These are phyloP conservation scores for Drosophila grimshawi DNA, from an alignment of 1,140 invertebrate genomes.

Conservation along the genomic window DNA sequence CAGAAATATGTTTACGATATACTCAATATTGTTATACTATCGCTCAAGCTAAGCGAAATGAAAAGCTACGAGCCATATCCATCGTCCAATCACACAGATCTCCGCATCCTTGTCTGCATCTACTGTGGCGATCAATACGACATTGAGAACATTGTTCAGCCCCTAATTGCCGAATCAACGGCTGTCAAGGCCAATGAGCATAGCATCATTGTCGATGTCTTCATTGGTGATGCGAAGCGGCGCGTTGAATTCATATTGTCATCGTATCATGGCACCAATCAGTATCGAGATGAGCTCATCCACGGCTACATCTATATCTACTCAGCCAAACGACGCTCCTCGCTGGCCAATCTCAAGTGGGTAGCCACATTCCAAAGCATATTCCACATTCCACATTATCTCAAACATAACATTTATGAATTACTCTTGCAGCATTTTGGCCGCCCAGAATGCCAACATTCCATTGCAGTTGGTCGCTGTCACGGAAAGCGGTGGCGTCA, in stretches of 20 bases:
- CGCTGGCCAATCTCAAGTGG: conserved; percentile 95
- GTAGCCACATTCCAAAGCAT: conserved; percentile 55
- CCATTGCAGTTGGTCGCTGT: conserved; percentile 98
- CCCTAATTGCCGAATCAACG: conserved; percentile 94
- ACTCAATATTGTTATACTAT: conserved; percentile 81
- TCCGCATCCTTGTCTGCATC: conserved; percentile 97
- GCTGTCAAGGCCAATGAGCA: conserved; percentile 94
- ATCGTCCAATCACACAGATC: conserved; percentile 81
- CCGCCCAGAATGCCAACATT: conserved; percentile 96
- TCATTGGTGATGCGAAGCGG: conserved; percentile 94
- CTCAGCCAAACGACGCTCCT: conserved; percentile 97
- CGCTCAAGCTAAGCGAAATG: conserved; percentile 78
- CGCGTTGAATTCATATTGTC: conserved; percentile 97
- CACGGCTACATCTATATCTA: conserved; percentile 99
- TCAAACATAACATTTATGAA: neutral
- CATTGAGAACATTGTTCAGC: conserved; percentile 94
- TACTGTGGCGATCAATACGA: conserved; percentile 98
- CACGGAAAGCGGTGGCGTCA: conserved; percentile 93
- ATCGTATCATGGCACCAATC: conserved; percentile 97
- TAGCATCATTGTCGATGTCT: conserved; percentile 95
- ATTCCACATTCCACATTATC: neutral
- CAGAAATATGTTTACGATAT: conserved; percentile 84
- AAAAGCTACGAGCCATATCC: conserved; percentile 83
- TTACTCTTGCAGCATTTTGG: conserved; percentile 91
- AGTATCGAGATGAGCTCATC: conserved; percentile 95